Evolutionary conservation across 37 sponge, comb jelly and placozoan genomes (phyloP), one percentile per base, ranked within the genome.

Genomic region (Oscarella lobularis): DNA sequence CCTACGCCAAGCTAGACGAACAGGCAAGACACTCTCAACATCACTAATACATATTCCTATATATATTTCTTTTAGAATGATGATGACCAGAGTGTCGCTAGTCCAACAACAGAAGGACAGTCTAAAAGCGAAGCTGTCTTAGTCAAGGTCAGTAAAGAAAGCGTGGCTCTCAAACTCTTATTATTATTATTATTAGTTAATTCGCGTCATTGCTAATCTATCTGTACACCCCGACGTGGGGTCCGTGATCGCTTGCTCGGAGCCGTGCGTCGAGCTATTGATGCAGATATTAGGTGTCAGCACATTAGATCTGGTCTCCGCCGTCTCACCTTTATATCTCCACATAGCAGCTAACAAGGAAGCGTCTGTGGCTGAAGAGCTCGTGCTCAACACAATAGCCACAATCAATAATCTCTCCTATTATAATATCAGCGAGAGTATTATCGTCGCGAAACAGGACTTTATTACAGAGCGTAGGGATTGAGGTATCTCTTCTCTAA

Each of bases 191-290:
- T 74, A 38, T 36, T 37, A 85, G 81, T 54, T 85, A 54, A 72
- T 82, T 37, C 74, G 92, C 20, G 36, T 88, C 39, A 33, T 92
- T 9, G 92, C 89, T 36, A 92, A 92, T 80, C 41, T 92, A 35
- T 79, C 92, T 38, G 83, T 92, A 20, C 70, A 92, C 67, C 76
- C 77, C 1, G 75, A 76, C 40, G 84, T 83, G 30, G 92, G 90
- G 0, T 66, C 39, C 0, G 69, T 41, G 2, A 36, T 85, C 0
- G 83, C 86, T 33, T 37, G 1, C 0, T 78, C 77, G 38, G 33
- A 67, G 38, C 78, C 67, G 41, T 85, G 38, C 39, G 71, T 82
- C 1, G 72, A 79, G 6, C 66, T 35, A 3, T 73, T 92, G 2
- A 38, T 88, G 35, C 70, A 1, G 2, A 71, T 92, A 73, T 38